Percentiles rank a stretch among this genome's conserved stretches.
Evolutionary conservation across 2,888 invertebrate species (phyloP).

Genomic region (Drosophila multiciliata): DNA sequence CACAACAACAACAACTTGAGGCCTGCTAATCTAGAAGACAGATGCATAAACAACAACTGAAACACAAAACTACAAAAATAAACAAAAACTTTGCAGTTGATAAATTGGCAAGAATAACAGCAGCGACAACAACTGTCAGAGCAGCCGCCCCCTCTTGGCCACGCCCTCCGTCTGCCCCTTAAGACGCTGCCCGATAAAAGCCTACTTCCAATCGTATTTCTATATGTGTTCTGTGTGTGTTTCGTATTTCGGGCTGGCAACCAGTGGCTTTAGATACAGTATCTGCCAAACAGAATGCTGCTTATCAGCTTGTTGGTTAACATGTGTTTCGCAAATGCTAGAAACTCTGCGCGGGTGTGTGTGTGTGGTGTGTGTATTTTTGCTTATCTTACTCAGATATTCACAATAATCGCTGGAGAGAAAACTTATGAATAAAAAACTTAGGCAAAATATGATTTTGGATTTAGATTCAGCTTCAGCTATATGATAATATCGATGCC

Average conservation of each 20-base stretch:
- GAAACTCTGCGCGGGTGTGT: background rate
- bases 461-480: background rate
- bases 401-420: background rate
- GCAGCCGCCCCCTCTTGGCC: background rate
- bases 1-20: constrained; percentile 10
- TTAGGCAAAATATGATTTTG: background rate
- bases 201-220: constrained; percentile 13
- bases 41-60: constrained; percentile 58
- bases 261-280: constrained; percentile 58
- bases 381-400: constrained; percentile 41
- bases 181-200: constrained; percentile 45
- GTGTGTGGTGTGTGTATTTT: constrained; percentile 4
- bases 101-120: constrained; percentile 59
- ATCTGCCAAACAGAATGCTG: constrained; percentile 43
- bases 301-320: constrained; percentile 53
- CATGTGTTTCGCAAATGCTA: constrained; percentile 52
- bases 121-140: constrained; percentile 26
- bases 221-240: background rate
- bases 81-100: constrained; percentile 52
- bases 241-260: constrained; percentile 29
- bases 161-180: background rate
- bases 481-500: background rate
- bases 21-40: constrained; percentile 54
- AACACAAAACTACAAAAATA: constrained; percentile 25
- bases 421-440: background rate